A percentile compares a stretch with the other conserved stretches of the same genome.
phyloP scores from a whole-genome alignment of 2,113 vertebrate species.

The Calyptomena viridis region DNA sequence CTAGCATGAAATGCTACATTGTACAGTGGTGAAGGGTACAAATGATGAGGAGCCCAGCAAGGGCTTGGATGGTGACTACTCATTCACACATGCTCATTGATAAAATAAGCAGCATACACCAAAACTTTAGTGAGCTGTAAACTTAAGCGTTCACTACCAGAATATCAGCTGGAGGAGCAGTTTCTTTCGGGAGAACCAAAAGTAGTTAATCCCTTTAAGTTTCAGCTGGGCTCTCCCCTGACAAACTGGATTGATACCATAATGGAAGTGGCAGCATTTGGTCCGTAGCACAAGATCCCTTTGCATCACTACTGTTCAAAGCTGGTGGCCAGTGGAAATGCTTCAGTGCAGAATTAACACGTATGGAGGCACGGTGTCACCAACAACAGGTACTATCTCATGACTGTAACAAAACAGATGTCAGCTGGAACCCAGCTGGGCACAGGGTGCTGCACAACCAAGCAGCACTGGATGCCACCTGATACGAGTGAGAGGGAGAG shows the following conservation, averaged over 20 bases:
- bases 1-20: constrained; percentile 69
- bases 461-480: background rate
- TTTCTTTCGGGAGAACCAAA: constrained; percentile 35
- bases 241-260: constrained; percentile 7
- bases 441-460: no score
- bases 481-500: background rate
- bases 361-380: background rate
- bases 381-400: background rate
- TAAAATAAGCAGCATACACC: constrained; percentile 55
- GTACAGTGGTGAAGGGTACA: constrained; percentile 44
- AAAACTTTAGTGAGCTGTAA: constrained; percentile 55
- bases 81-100: constrained; percentile 49
- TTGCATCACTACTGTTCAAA: constrained; percentile 13
- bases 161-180: constrained; percentile 30
- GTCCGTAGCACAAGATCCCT: constrained; percentile 16
- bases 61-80: constrained; percentile 42
- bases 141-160: constrained; percentile 44
- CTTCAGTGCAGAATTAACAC: background rate
- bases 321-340: background rate
- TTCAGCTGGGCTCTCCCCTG: constrained; percentile 14
- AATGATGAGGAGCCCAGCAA: constrained; percentile 30
- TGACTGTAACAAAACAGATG: background rate
- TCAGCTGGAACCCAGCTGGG: background rate
- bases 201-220: constrained; percentile 25
- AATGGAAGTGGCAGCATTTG: constrained; percentile 57